Base-by-base conservation (phyloP, 2,797 vertebrate species). In the Amblyraja radiata region DNA sequence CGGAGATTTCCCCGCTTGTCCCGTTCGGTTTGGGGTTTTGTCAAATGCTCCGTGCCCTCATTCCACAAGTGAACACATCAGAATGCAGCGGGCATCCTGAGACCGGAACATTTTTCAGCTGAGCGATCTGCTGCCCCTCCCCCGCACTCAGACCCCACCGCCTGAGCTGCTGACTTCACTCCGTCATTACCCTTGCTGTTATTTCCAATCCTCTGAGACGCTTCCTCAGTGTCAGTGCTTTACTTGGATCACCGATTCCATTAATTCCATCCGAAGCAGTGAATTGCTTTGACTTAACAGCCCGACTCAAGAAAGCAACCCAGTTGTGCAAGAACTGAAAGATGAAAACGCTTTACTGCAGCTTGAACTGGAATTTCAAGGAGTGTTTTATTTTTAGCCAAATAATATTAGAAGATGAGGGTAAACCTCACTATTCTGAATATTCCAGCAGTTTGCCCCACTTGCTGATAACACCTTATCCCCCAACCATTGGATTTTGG, bases 71-170 rank as follows among this genome's bases (percentile, higher is more conserved):
- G 61, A 63, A 36, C 21, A 28, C 32, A 65, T 32, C 11, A 88
- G 14, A 28, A 86, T 21, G 61, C 61, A 18, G 65, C 14, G 61
- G 9, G n/a, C 84, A 68, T 32, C 84, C n/a, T n/a, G 14, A 8
- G 58, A 28, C 32, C 54, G 71, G 54, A 76, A 54, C 54, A 77
- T 32, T 39, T 77, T 77, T 93, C 39, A n/a, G 74, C 73, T 77
- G 73, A 93, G 9, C n/a, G 54, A 77, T 74, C 76, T 28, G 39
- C 36, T 8, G 23, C 39, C 46, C 13, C 96, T 96, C 96, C 96
- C 94, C 93, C 93, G 8, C 61, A 93, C 94, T 94, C 65, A 16
- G 94, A 32, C 25, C 61, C 58, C 90, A 10, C 11, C 11, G 8
- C 14, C 16, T 9, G 18, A 65, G 36, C 73, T 73, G 93, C 93